These are phyloP conservation scores for Gastracanthus pulcherrimus DNA, from an alignment of 2,888 invertebrate genomes.

Conservation along the genomic window DNA sequence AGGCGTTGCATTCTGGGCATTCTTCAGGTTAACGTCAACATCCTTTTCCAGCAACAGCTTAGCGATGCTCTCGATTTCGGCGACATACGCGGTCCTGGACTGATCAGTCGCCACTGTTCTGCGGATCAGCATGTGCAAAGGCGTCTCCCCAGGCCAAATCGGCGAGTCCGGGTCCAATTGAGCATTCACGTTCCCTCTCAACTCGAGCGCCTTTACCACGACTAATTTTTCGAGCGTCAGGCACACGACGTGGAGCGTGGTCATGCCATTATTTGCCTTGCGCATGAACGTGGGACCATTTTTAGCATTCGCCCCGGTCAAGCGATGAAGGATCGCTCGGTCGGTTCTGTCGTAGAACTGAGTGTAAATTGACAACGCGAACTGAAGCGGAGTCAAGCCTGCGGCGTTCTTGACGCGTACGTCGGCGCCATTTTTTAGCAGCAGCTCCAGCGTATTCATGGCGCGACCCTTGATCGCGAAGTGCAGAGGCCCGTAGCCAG, in stretches of 20 bases:
- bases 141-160: background rate
- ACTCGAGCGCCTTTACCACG: background rate
- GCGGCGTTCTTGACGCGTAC: background rate
- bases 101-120: no score
- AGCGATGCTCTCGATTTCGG: background rate
- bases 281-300: no score
- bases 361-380: background rate
- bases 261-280: no score
- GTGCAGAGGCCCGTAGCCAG: slow-evolving; percentile 28
- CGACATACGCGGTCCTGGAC: no score
- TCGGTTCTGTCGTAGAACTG: background rate
- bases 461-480: background rate
- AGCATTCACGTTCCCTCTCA: background rate
- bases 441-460: background rate
- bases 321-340: background rate
- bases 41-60: background rate
- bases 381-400: slow-evolving; percentile 1
- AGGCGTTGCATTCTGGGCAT: background rate
- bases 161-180: background rate
- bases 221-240: background rate
- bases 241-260: slow-evolving; percentile 22
- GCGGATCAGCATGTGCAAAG: background rate
- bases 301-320: no score
- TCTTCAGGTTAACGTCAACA: background rate
- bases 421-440: background rate